Evolutionary conservation across 2,888 invertebrate genomes (phyloP).

Genomic region (Oxycera nigricornis): DNA sequence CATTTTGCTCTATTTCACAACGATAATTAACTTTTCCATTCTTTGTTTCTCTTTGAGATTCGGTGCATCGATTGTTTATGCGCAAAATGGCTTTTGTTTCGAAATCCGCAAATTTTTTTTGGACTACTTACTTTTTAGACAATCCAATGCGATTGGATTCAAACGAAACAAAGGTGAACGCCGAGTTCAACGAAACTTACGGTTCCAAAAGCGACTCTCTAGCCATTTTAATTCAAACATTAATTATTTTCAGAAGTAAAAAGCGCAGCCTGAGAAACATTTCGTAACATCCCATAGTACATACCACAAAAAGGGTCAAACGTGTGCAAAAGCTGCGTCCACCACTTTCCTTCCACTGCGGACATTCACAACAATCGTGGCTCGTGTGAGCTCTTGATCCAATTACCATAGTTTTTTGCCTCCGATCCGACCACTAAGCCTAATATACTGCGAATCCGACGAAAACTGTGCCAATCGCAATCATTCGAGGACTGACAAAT

Average conservation of each 20-base stretch:
- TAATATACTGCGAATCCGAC: constrained; percentile 1
- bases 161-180: background rate
- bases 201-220: background rate
- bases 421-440: constrained; percentile 2
- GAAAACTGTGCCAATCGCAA: constrained; percentile 23
- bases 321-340: background rate
- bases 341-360: background rate
- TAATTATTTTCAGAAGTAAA: background rate
- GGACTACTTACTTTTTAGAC: no score
- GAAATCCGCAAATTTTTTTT: no score
- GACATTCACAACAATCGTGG: background rate
- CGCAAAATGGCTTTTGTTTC: no score
- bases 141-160: background rate
- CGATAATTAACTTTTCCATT: no score
- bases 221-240: background rate
- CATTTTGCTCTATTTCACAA: no score
- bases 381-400: constrained; percentile 23
- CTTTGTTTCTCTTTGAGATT: no score
- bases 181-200: background rate
- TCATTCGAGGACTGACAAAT: constrained; percentile 15
- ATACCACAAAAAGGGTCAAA: background rate
- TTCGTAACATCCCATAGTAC: background rate
- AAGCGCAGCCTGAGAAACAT: background rate
- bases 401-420: constrained; percentile 26
- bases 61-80: no score